Evolutionary conservation across 1,140 invertebrate species (phyloP), one percentile per base, ranked within the genome.

Genomic region (Aphidius gifuensis): DNA sequence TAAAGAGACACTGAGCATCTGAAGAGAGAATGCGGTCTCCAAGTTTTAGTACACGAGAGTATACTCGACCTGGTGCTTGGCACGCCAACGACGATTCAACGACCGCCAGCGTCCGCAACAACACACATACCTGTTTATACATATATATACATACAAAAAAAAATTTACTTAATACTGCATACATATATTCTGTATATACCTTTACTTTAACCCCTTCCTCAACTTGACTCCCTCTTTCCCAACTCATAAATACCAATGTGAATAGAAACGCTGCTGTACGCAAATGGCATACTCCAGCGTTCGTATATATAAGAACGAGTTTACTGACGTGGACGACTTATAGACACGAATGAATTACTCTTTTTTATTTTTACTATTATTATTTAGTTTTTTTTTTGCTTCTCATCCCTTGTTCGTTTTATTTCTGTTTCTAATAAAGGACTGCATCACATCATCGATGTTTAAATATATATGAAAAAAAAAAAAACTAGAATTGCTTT

Each of bases 31-130:
- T 32, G 23, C 23, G 23, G 23, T 32, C 23, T 32, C 23, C 23
- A 32, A 32, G 23, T 32, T 32, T 32, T 32, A 16, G 40, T 11
- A 38, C 43, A 43, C 43, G 49, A 23, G 47, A 58, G 54, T 62
- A 47, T 58, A 32, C 56, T 58, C 55, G 54, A 62, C 61, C 61
- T 61, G 58, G 58, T 53, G 58, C 58, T 60, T 57, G 61, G 61
- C 61, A 63, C 61, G 61, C 61, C 43, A 63, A 38, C 43, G 47
- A 63, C 56, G 56, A 63, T 58, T 63, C 61, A 63, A 63, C 61
- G 61, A 63, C 61, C 61, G 54, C 5, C 42, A 23, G 46, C 11
- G 60, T 32, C n/a, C 7, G 21, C 48, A 47, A 48, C 42, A 9
- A 16, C 23, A 38, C 58, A 49, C 32, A 59, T 32, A 38, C 44